Percentiles rank a stretch among this genome's conserved stretches.
Conservation (phyloP, 2,888 invertebrate genomes). For the Cosmopolites sordidus region DNA sequence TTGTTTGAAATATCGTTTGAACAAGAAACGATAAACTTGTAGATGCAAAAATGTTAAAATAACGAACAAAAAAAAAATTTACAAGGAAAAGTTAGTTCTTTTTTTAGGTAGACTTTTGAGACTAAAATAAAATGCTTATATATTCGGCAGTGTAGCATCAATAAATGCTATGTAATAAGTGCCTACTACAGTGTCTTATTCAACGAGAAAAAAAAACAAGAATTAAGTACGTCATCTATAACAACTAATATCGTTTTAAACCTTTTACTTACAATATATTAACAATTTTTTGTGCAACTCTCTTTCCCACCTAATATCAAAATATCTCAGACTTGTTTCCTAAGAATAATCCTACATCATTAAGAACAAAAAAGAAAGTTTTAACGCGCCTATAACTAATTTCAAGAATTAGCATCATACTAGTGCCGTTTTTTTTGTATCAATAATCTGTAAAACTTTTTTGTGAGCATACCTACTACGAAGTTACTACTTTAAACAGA, state of each 20-base stretch:
- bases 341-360: too few species aligned
- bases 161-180: slow-evolving; percentile 23
- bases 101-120: neutral
- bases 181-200: slow-evolving; percentile 7
- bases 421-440: slow-evolving; percentile 22
- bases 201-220: neutral
- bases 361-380: neutral
- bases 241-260: slow-evolving; percentile 9
- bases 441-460: slow-evolving; percentile 33
- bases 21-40: too few species aligned
- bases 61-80: too few species aligned
- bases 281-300: slow-evolving; percentile 12
- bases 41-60: too few species aligned
- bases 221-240: slow-evolving; percentile 15
- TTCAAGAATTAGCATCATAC: neutral
- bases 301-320: neutral
- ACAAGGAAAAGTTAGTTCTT: too few species aligned
- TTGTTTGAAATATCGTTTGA: too few species aligned
- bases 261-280: neutral
- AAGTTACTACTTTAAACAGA: slow-evolving; percentile 34
- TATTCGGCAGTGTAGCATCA: slow-evolving; percentile 22
- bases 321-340: slow-evolving; percentile 1
- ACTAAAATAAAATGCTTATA: slow-evolving; percentile 17
- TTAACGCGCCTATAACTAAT: neutral
- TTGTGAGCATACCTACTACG: slow-evolving; percentile 42